Base-by-base conservation (phyloP, 2,797 vertebrate genomes). In the Hippoglossus hippoglossus region DNA sequence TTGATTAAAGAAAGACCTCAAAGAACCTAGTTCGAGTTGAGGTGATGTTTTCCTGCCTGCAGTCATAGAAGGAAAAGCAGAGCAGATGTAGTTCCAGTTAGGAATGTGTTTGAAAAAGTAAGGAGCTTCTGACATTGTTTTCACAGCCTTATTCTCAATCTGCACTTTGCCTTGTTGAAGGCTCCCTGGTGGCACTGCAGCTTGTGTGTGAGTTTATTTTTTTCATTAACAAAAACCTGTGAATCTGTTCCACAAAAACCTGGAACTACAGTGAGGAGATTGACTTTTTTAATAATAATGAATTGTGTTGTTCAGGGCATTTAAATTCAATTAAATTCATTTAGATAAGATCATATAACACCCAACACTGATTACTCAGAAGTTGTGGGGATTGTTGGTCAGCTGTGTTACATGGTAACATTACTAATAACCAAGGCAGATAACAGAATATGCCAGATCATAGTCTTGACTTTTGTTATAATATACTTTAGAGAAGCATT, bases 141-240 rank as follows among this genome's bases (percentile, higher is more conserved):
- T 63, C 81, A 41, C 71, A 26, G 25, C 25, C 28, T 31, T 25
- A 50, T 49, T 77, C 63, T 80, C 78, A 81, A 39, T 79, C 83
- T 90, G 91, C 92, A 93, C 90, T 93, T 91, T 92, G 87, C 85
- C 86, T 85, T 57, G n/a, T 36, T 47, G 61, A 34, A 86, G 89
- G 86, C 85, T 85, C 74, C 65, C 82, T 74, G 75, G 74, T 87
- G 87, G 87, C 93, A 90, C 92, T 91, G 18, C 44, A 19, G 44
- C 44, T 39, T 13, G 36, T 84, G 68, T 85, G 66, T 81, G 59
- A 56, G 64, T 73, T 75, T 25, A 65, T 68, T 71, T 79, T 79
- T 66, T 71, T 64, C 56, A 83, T 58, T 63, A 67, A 10, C 34
- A 80, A 44, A 74, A 85, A 86, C 91, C 86, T 91, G 91, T 94